Conservation (phyloP, 1,140 invertebrate species). For the Glossosoma conforme region DNA sequence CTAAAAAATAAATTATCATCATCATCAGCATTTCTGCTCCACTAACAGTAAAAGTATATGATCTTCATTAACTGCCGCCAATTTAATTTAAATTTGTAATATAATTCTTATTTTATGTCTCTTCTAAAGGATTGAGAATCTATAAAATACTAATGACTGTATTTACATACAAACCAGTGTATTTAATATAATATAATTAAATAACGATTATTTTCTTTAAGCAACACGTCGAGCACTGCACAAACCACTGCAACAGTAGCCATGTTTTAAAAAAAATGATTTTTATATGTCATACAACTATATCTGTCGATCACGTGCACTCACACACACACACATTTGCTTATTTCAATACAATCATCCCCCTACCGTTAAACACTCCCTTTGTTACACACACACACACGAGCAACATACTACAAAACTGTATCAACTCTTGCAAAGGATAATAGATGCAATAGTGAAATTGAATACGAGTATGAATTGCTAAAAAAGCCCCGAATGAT, state of each 20-base stretch:
- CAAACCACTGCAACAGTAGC: slow-evolving; percentile 22
- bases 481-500: slow-evolving; percentile 30
- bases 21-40: no score
- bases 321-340: slow-evolving; percentile 12
- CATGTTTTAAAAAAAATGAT: slow-evolving; percentile 22
- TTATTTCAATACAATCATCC: slow-evolving; percentile 30
- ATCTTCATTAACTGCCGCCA: no score
- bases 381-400: slow-evolving; percentile 19
- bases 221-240: no score
- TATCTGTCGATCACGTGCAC: slow-evolving; percentile 1
- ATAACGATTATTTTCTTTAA: no score
- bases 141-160: no score
- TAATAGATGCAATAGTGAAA: slow-evolving; percentile 31
- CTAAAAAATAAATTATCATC: no score
- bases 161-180: no score
- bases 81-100: no score
- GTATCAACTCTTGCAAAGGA: slow-evolving; percentile 30
- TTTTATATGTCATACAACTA: slow-evolving; percentile 20
- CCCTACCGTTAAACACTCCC: slow-evolving; percentile 24
- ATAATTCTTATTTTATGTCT: no score
- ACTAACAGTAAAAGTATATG: no score
- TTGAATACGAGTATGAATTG: slow-evolving; percentile 32
- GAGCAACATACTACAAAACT: slow-evolving; percentile 29
- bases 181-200: no score
- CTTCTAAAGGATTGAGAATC: no score